phyloP scores from a whole-genome alignment of 2,797 vertebrate species.

The Sitta carolinensis region DNA sequence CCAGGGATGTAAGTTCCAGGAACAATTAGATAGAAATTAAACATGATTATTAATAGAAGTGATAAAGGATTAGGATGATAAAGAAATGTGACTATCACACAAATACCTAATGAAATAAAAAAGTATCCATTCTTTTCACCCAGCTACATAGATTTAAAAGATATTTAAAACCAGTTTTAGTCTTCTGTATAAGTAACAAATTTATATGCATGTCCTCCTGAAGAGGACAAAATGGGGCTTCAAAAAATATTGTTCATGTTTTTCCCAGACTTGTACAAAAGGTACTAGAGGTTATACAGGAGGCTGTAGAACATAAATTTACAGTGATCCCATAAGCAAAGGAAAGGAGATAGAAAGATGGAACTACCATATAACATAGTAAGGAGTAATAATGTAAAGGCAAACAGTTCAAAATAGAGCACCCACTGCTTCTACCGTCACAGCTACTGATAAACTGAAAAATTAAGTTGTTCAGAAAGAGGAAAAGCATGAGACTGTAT shows the following conservation, averaged over 20 bases:
- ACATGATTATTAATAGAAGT: constrained; percentile 35
- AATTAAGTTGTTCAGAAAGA: neutral
- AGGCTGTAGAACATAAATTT: constrained; percentile 6
- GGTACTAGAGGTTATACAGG: neutral
- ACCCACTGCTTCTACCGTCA: neutral
- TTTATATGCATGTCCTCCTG: neutral
- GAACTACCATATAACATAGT: neutral
- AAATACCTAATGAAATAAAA: constrained; percentile 5
- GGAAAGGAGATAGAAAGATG: neutral
- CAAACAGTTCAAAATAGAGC: neutral
- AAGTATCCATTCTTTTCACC: neutral
- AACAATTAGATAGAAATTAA: constrained; percentile 27
- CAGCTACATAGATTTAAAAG: neutral
- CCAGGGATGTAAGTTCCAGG: constrained; percentile 12
- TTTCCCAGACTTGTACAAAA: neutral
- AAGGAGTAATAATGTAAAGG: constrained; percentile 3
- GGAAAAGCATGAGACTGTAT: neutral
- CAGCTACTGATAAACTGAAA: constrained; percentile 18
- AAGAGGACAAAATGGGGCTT: neutral
- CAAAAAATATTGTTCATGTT: neutral
- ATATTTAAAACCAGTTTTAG: neutral
- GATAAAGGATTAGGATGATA: constrained; percentile 21
- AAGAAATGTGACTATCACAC: neutral
- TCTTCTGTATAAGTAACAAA: neutral
- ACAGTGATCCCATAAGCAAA: neutral